Base-by-base conservation (phyloP, 2,888 invertebrate genomes). In the Cryptophagus acutangulus region DNA sequence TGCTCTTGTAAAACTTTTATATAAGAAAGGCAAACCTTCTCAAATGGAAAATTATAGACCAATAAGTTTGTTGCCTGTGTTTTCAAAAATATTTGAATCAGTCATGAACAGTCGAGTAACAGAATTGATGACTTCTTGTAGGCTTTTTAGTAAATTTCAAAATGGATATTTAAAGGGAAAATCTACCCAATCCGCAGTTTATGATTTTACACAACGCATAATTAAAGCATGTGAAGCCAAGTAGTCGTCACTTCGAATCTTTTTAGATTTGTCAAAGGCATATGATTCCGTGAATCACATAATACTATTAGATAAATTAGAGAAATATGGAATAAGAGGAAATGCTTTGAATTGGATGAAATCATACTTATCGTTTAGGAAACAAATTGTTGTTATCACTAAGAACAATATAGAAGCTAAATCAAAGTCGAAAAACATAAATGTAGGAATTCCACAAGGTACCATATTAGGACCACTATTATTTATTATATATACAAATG, bases 41-140 rank as follows among this genome's bases (percentile, higher is more conserved):
- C 17, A 16, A 8, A 24, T 39, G 24, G 29, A 33, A 26, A 39
- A 34, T 13, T 39, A 42, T 34, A 38, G 42, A 34, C 38, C 42
- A 12, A 42, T 42, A 5, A 41, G 36, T 25, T 17, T 39, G 13
- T 13, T 39, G 16, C 17, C 42, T 2, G 26, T 15, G 26, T 33
- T 39, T 38, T 39, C 38, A 20, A 39, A 39, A 18, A n/a, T 42
- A 9, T 42, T 42, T 26, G 38, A 42, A 33, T 13, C 33, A 13
- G 38, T 20, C 3, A 39, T 42, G 37, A 15, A 25, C 20, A 10
- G 14, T 15, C 20, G 37, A 18, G 9, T 41, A 25, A 15, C 31
- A 16, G 26, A 33, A 4, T 38, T 41, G 16, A 5, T 33, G 4
- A 14, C 15, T 17, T 17, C 24, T 15, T 31, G 37, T 31, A 41